These are phyloP conservation scores for Scatophagus argus DNA, from an alignment of 2,113 vertebrate species.

Conservation along the genomic window DNA sequence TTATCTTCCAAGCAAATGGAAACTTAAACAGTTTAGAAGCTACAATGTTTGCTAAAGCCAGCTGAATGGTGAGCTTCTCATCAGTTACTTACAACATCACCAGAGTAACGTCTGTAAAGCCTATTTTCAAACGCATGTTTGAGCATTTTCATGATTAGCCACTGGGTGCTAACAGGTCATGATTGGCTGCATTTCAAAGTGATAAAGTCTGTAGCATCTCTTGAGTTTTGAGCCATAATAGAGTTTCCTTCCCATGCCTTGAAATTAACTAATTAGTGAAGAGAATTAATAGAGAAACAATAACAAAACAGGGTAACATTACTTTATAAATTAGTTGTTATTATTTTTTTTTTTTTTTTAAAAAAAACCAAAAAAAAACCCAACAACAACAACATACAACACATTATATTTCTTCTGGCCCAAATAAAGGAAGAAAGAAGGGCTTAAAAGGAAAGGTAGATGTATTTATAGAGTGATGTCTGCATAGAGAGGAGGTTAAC, in stretches of 20 bases:
- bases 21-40: neutral
- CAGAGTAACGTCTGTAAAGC: slow-evolving; percentile 12
- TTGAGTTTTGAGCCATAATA: slow-evolving; percentile 41
- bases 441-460: neutral
- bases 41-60: neutral
- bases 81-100: slow-evolving; percentile 2
- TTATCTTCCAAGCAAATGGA: neutral
- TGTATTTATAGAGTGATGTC: neutral
- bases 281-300: no score
- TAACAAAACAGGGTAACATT: slow-evolving; percentile 4
- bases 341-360: no score
- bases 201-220: slow-evolving; percentile 7
- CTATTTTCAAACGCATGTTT: slow-evolving; percentile 12
- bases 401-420: neutral
- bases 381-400: neutral
- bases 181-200: slow-evolving; percentile 27
- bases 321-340: neutral
- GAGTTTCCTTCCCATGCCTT: neutral
- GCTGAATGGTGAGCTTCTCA: neutral
- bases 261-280: slow-evolving; percentile 15
- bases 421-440: neutral
- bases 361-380: no score
- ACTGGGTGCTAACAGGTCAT: slow-evolving; percentile 4
- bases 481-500: neutral
- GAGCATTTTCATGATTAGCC: neutral